Evolutionary conservation across 2,888 invertebrate genomes (phyloP).

Genomic region (Melanotus villosus): DNA sequence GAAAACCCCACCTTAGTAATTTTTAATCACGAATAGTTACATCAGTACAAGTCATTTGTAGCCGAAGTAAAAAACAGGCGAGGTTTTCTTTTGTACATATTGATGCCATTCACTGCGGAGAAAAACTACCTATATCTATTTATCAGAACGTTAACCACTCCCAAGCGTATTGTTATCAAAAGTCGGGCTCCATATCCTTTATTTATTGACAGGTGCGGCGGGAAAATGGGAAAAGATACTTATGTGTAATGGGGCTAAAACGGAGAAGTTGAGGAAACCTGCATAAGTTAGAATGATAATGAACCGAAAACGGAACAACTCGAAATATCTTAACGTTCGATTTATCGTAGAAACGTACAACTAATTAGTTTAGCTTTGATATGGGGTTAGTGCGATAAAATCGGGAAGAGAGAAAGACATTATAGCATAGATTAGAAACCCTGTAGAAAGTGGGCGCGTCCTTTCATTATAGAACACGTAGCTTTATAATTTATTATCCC

Average conservation of each 20-base stretch:
- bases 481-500: constrained; percentile 57
- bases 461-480: constrained; percentile 59
- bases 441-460: constrained; percentile 57
- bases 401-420: constrained; percentile 53
- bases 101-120: constrained; percentile 19
- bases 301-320: not conserved
- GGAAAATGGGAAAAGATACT: constrained; percentile 27
- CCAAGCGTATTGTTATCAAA: constrained; percentile 43
- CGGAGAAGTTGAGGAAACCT: not conserved
- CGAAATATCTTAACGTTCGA: not conserved
- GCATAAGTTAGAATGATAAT: not conserved
- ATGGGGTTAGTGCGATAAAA: constrained; percentile 21
- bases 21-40: no score
- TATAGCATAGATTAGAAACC: constrained; percentile 58
- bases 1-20: no score
- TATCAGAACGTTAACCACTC: constrained; percentile 44
- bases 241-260: constrained; percentile 28
- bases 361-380: constrained; percentile 19
- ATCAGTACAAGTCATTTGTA: not conserved
- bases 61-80: constrained; percentile 17
- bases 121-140: constrained; percentile 33
- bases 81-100: constrained; percentile 11
- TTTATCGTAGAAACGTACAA: not conserved
- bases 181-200: constrained; percentile 42
- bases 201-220: constrained; percentile 43